Percentiles rank a stretch among this genome's conserved stretches.
phyloP scores from a whole-genome alignment of 2,888 invertebrate species.

The Barypeithes pellucidus region DNA sequence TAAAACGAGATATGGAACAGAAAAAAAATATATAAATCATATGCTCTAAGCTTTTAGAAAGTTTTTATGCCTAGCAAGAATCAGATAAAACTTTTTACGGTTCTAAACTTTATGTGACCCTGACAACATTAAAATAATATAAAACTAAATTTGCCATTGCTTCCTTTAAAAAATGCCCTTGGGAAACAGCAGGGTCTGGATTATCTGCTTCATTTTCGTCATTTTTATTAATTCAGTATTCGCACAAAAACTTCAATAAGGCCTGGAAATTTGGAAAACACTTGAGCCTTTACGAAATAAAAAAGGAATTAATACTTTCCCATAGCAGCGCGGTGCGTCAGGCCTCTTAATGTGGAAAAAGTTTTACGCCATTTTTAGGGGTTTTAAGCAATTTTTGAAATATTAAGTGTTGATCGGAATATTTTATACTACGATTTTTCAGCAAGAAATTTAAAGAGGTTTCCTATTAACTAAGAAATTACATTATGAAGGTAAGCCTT shows the following conservation, averaged over 20 bases:
- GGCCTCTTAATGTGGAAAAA: background rate
- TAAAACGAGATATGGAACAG: too few relatives aligned
- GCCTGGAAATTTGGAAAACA: background rate
- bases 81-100: too few relatives aligned
- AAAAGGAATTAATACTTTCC: background rate
- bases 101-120: too few relatives aligned
- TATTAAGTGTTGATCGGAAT: background rate
- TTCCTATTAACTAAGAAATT: too few relatives aligned
- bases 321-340: background rate
- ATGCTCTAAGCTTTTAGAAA: too few relatives aligned
- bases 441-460: too few relatives aligned
- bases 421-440: background rate
- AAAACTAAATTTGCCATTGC: too few relatives aligned
- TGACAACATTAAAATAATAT: too few relatives aligned
- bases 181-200: background rate
- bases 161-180: too few relatives aligned
- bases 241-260: conserved; percentile 2
- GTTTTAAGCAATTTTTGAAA: background rate
- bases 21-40: too few relatives aligned
- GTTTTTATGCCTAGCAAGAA: too few relatives aligned
- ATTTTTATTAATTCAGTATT: conserved; percentile 14
- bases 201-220: background rate
- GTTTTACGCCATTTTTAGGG: background rate
- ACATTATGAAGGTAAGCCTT: too few relatives aligned
- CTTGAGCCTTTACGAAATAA: conserved; percentile 9